phyloP scores from a whole-genome alignment of 1,140 invertebrate genomes.

The Branchinecta lynchi region DNA sequence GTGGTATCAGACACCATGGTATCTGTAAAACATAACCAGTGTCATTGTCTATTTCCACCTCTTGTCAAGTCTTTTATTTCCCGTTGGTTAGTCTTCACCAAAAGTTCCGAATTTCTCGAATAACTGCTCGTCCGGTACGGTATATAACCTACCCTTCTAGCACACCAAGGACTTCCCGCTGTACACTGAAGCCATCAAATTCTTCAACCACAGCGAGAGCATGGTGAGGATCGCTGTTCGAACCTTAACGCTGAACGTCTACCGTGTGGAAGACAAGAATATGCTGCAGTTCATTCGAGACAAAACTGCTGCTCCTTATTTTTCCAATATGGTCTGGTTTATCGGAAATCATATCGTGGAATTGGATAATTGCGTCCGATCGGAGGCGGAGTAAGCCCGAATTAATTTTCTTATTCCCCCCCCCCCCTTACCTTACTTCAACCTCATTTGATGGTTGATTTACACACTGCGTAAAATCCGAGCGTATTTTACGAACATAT shows the following conservation, averaged over 20 bases:
- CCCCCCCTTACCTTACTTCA: too few species aligned
- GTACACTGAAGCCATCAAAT: constrained; percentile 97
- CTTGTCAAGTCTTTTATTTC: too few species aligned
- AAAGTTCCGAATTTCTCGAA: too few species aligned
- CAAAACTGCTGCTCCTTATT: constrained; percentile 89
- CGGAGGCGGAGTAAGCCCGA: constrained; percentile 84
- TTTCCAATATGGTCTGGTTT: constrained; percentile 98
- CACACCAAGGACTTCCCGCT: constrained; percentile 97
- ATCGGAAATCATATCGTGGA: constrained; percentile 96
- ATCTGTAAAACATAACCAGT: too few species aligned
- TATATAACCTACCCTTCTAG: constrained; percentile 41
- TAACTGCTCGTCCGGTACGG: too few species aligned
- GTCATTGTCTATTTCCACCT: too few species aligned
- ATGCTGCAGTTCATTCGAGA: constrained; percentile 93
- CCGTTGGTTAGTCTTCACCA: too few species aligned
- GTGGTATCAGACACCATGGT: too few species aligned
- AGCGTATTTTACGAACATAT: too few species aligned
- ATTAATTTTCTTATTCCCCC: constrained; percentile 17
- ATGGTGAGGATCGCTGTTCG: constrained; percentile 98
- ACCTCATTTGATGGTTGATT: too few species aligned
- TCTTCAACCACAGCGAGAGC: constrained; percentile 95
- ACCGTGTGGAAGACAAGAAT: constrained; percentile 79
- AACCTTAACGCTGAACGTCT: constrained; percentile 94
- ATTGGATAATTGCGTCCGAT: constrained; percentile 82
- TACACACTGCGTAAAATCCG: too few species aligned